Base-by-base conservation (phyloP, 2,888 invertebrate species). In the Tetranychus truncatus region DNA sequence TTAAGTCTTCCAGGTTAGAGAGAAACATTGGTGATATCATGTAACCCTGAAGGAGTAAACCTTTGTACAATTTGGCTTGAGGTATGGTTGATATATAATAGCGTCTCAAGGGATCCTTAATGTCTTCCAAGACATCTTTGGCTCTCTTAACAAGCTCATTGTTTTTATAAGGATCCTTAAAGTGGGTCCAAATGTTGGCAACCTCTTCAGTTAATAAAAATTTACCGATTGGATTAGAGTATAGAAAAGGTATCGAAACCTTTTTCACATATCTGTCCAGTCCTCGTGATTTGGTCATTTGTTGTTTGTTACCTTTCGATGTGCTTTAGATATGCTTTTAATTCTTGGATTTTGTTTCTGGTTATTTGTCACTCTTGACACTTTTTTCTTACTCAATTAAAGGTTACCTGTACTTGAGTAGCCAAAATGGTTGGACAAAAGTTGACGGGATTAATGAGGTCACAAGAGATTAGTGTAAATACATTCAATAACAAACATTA, bases 1-100 rank as follows among this genome's bases (percentile, higher is more conserved):
- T 85, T 81, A 91, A 86, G 75, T 89, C 87, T 11, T 79, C 79
- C 5, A 79, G 73, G 20, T 77, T 75, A 15, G 73, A 73, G 11
- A 79, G 71, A 34, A 79, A 74, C 65, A 77, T 77, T 20, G 78
- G 77, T 9, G 77, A 77, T n/a, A 79, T 78, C 24, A 78, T 74
- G 72, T 79, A 79, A 6, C 79, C 79, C 55, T 79, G 79, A 8
- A 79, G 74, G 7, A 79, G 73, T 6, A 79, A 75, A 0, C 77
- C 77, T 20, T 75, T 76, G 71, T 76, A 79, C 75, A 77, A 76
- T 69, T 79, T 76, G 3, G 79, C 79, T 66, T 76, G 72, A 1
- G 79, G 79, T 15, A 79, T 77, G 15, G 78, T 77, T 9, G 72
- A 69, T 1, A 79, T 75, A 76, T 79, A 79, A 34, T 74, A 24